Evolutionary conservation across 2,797 vertebrate genomes (phyloP).

Genomic region (Xerus rutilus): DNA sequence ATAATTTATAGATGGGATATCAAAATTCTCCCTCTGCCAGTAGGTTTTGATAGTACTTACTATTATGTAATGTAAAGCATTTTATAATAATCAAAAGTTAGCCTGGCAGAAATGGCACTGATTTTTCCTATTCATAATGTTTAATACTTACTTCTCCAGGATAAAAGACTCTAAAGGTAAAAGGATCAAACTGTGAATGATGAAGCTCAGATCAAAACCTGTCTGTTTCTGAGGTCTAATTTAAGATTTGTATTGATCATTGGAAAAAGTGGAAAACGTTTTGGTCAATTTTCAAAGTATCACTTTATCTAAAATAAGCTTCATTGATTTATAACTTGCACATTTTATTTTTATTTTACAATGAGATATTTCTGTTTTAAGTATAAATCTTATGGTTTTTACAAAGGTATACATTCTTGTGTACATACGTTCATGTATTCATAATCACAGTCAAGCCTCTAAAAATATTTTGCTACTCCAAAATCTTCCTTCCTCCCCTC

Average conservation of each 20-base stretch:
- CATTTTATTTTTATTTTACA: not conserved
- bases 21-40: not conserved
- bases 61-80: not conserved
- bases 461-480: not conserved
- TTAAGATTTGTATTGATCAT: not conserved
- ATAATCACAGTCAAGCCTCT: not conserved
- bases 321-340: not conserved
- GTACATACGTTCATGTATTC: not conserved
- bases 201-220: not conserved
- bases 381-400: not conserved
- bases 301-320: not conserved
- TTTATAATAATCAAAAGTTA: slow-evolving; percentile 1
- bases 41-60: not conserved
- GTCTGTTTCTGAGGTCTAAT: not conserved
- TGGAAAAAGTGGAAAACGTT: not conserved
- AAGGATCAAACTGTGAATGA: not conserved
- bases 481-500: not conserved
- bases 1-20: not conserved
- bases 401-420: not conserved
- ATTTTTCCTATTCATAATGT: not conserved
- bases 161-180: not conserved
- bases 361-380: not conserved
- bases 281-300: not conserved
- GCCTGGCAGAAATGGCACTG: not conserved
- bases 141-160: not conserved